Evolutionary conservation across 2,113 vertebrate species (phyloP).

Genomic region (Arvicanthis niloticus): DNA sequence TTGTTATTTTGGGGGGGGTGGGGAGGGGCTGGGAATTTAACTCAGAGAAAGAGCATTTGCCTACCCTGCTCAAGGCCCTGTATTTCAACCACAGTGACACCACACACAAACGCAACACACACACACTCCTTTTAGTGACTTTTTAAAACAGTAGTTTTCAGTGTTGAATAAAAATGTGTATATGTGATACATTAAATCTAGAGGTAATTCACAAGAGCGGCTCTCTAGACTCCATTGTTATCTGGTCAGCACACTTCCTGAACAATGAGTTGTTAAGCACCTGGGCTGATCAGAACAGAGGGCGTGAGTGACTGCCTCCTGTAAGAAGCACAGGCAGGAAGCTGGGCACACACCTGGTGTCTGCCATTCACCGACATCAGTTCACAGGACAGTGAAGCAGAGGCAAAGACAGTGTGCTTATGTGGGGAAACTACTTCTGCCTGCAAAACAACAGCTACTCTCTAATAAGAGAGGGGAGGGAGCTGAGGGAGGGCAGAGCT

Average conservation of each 20-base stretch:
- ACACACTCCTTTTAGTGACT: not conserved
- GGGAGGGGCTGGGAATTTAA: not conserved
- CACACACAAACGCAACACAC: not conserved
- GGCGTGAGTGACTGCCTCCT: not conserved
- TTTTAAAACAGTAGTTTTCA: constrained; percentile 29
- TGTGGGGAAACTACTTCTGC: not conserved
- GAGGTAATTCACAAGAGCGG: constrained; percentile 47
- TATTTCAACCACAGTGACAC: not conserved
- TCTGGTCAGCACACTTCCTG: not conserved
- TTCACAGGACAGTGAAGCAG: not conserved
- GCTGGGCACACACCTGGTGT: not conserved
- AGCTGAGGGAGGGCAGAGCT: not conserved
- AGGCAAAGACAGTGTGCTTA: not conserved
- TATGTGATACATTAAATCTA: not conserved
- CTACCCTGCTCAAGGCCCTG: not conserved
- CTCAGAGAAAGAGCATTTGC: not conserved
- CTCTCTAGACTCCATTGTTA: constrained; percentile 25
- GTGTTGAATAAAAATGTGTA: constrained; percentile 44
- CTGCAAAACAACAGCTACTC: not conserved
- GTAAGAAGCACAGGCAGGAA: not conserved
- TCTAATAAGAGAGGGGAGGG: not conserved
- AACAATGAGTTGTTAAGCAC: not conserved
- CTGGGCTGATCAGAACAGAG: not conserved
- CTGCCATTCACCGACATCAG: not conserved
- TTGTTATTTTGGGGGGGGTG: not conserved